A percentile compares a stretch with the other conserved stretches of the same genome.
Conservation (phyloP, 1,140 invertebrate species). For the Drosophila kohkoa region DNA sequence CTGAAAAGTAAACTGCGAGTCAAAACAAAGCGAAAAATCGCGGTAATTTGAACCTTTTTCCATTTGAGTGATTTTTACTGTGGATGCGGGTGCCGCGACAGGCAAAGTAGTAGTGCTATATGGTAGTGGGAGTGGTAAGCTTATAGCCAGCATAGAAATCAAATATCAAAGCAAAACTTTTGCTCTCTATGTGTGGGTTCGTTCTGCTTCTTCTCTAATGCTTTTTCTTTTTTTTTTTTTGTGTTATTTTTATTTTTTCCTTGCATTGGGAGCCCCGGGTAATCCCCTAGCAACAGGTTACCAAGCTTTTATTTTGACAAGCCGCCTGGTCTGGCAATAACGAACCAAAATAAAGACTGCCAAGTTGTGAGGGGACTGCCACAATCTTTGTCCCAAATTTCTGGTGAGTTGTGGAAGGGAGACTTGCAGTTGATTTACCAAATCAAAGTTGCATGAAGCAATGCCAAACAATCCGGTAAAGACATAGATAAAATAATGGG, state of each 20-base stretch:
- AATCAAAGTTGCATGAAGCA: constrained; percentile 80
- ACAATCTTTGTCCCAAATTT: neutral
- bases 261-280: constrained; percentile 55
- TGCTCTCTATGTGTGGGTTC: constrained; percentile 16
- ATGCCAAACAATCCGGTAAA: constrained; percentile 63
- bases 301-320: constrained; percentile 78
- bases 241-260: neutral
- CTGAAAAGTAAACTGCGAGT: constrained; percentile 66
- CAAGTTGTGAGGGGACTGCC: constrained; percentile 36
- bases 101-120: neutral
- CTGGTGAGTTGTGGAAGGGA: constrained; percentile 2
- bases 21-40: constrained; percentile 58
- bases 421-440: constrained; percentile 70
- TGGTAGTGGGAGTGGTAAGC: constrained; percentile 12
- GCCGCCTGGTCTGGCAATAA: constrained; percentile 24
- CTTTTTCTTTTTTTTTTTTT: neutral
- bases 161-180: constrained; percentile 79
- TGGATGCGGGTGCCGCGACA: constrained; percentile 33
- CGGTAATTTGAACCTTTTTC: constrained; percentile 83
- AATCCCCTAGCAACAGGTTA: constrained; percentile 80
- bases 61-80: constrained; percentile 69
- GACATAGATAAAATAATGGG: constrained; percentile 39
- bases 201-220: neutral
- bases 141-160: constrained; percentile 63
- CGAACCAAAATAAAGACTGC: constrained; percentile 27